A percentile compares a stretch with the other conserved stretches of the same genome.
These are phyloP conservation scores for Andrena minutula DNA, from an alignment of 2,888 invertebrate species.

Conservation along the genomic window DNA sequence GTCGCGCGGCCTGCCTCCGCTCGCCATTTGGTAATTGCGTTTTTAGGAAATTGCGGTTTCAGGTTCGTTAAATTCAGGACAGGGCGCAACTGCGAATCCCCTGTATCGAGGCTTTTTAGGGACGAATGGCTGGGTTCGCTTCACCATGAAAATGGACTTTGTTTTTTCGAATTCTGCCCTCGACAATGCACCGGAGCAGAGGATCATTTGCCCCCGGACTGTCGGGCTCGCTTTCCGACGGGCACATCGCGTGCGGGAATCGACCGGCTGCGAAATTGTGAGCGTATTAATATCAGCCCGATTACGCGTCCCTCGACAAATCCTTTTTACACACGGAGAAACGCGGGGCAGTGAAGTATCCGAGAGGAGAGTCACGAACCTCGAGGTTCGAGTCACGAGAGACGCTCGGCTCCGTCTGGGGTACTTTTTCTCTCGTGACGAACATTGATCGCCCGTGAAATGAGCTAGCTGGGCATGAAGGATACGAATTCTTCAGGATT, in stretches of 20 bases:
- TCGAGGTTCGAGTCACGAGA: slow-evolving; percentile 5
- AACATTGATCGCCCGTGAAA: slow-evolving; percentile 28
- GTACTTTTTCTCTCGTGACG: slow-evolving; percentile 19
- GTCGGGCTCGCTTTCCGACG: background rate
- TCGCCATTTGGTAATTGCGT: slow-evolving; percentile 35
- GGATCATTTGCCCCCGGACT: background rate
- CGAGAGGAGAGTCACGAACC: slow-evolving; percentile 25
- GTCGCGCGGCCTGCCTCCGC: slow-evolving; percentile 15
- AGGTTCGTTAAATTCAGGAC: slow-evolving; percentile 21
- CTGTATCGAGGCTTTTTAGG: background rate
- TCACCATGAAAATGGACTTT: background rate
- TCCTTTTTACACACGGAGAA: slow-evolving; percentile 10
- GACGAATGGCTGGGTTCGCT: background rate
- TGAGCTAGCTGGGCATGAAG: background rate
- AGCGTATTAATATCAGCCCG: slow-evolving; percentile 27
- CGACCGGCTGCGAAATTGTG: background rate
- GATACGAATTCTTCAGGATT: background rate
- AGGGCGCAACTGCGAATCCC: background rate
- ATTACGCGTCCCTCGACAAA: slow-evolving; percentile 9
- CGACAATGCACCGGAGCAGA: background rate
- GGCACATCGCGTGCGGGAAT: background rate
- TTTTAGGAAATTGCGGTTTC: slow-evolving; percentile 49
- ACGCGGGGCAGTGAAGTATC: slow-evolving; percentile 9
- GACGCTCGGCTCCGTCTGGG: background rate
- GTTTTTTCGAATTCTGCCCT: background rate